A percentile compares a stretch with the other conserved stretches of the same genome.
These are phyloP conservation scores for Camponotus pennsylvanicus DNA, from an alignment of 1,140 invertebrate species.

Conservation along the genomic window DNA sequence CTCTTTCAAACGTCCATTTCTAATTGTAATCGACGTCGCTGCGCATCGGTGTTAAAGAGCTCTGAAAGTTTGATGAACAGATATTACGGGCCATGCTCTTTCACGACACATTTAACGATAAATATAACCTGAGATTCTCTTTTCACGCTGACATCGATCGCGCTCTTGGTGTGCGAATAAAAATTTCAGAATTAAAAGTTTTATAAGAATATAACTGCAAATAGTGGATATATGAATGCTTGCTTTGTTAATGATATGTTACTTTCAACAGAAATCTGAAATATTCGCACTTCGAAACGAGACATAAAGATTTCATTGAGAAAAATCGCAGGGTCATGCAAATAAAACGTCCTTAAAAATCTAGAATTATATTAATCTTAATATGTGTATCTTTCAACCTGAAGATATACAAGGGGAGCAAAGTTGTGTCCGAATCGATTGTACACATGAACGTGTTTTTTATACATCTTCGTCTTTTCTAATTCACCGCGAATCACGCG, in stretches of 20 bases:
- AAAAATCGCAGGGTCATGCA: too few relatives aligned
- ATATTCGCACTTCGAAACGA: too few relatives aligned
- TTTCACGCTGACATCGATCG: conserved; percentile 26
- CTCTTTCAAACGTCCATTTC: neutral
- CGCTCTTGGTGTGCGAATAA: neutral
- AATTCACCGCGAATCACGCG: conserved; percentile 4
- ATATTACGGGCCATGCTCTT: conserved; percentile 5
- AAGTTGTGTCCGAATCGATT: too few relatives aligned
- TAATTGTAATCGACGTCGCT: neutral
- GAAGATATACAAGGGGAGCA: too few relatives aligned
- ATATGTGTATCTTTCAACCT: too few relatives aligned
- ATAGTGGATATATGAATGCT: neutral
- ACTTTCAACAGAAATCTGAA: neutral
- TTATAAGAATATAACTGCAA: neutral
- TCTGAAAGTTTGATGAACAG: conserved; percentile 29
- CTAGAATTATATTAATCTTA: too few relatives aligned
- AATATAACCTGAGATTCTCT: conserved; percentile 14
- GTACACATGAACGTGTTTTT: too few relatives aligned
- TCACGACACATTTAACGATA: conserved; percentile 12
- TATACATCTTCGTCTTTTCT: conserved; percentile 9
- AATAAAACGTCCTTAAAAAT: too few relatives aligned
- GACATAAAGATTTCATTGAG: too few relatives aligned
- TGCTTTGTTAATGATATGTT: neutral
- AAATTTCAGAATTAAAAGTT: neutral
- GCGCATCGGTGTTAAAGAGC: neutral